Conservation (phyloP, 1,140 invertebrate genomes). For the Magallana angulata region DNA sequence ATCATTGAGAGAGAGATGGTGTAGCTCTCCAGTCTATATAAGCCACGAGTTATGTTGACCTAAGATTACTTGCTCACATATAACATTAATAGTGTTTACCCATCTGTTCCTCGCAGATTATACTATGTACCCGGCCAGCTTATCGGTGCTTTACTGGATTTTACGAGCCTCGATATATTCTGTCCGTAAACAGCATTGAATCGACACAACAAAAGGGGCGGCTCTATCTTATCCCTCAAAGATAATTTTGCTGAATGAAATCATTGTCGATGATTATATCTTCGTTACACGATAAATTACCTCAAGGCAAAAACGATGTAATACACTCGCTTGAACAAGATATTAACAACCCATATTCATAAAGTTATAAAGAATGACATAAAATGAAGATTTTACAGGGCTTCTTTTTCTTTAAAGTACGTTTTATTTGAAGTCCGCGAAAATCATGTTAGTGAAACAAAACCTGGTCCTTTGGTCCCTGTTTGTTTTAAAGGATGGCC, state of each 20-base stretch:
- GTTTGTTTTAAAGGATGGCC: slow-evolving; percentile 27
- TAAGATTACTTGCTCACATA: slow-evolving; percentile 13
- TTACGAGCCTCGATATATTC: too few species aligned
- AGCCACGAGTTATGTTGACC: not conserved
- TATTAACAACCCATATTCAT: not conserved
- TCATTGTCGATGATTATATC: not conserved
- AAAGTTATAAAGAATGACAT: not conserved
- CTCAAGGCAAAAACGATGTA: not conserved
- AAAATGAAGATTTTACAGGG: not conserved
- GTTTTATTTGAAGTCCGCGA: not conserved
- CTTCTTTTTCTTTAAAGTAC: not conserved
- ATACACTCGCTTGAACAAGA: not conserved
- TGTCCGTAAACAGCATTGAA: too few species aligned
- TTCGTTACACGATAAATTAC: not conserved
- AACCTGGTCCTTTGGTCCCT: not conserved
- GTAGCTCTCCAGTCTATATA: not conserved
- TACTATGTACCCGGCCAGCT: not conserved
- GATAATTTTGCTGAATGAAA: too few species aligned
- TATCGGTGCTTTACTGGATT: too few species aligned
- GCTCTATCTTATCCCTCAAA: too few species aligned
- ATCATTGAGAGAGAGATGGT: not conserved
- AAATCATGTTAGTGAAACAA: not conserved
- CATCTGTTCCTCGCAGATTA: slow-evolving; percentile 14
- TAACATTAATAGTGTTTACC: slow-evolving; percentile 13
- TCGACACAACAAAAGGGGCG: too few species aligned